These are phyloP conservation scores for Drosophila merina DNA, from an alignment of 2,888 invertebrate species.

Conservation along the genomic window DNA sequence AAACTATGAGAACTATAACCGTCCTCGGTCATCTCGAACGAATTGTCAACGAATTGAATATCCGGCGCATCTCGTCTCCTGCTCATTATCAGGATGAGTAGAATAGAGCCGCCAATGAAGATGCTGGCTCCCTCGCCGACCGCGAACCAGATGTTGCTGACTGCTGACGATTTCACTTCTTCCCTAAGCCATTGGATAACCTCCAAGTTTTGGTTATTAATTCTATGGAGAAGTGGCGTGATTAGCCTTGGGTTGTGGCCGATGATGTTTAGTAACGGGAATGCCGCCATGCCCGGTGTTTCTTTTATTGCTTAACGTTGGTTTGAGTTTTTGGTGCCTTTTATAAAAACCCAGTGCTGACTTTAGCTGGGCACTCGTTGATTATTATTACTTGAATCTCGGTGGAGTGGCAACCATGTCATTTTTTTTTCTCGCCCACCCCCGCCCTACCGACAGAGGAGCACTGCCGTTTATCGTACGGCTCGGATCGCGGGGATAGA, in stretches of 20 bases:
- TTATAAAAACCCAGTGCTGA: slow-evolving; percentile 12
- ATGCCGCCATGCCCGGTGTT: slow-evolving; percentile 15
- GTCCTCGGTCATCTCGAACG: no score
- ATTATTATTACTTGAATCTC: not conserved
- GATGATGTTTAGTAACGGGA: slow-evolving; percentile 23
- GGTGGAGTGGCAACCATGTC: no score
- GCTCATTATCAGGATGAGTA: no score
- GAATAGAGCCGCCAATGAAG: not conserved
- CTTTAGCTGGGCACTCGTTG: not conserved
- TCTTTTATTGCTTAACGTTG: slow-evolving; percentile 6
- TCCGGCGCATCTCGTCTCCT: no score
- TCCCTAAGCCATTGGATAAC: slow-evolving; percentile 7
- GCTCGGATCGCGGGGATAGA: no score
- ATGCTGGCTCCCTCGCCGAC: slow-evolving; percentile 2
- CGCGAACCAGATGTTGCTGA: slow-evolving; percentile 6
- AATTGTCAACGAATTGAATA: no score
- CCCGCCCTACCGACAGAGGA: no score
- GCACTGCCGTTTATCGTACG: no score
- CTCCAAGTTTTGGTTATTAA: slow-evolving; percentile 15
- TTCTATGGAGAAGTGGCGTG: slow-evolving; percentile 14
- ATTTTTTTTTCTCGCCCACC: no score
- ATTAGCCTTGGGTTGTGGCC: slow-evolving; percentile 20
- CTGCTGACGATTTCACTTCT: slow-evolving; percentile 6
- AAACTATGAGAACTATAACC: no score
- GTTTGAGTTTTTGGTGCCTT: slow-evolving; percentile 19